Evolutionary conservation across 2,888 invertebrate genomes (phyloP).

Genomic region (Neoitamus cyanurus): DNA sequence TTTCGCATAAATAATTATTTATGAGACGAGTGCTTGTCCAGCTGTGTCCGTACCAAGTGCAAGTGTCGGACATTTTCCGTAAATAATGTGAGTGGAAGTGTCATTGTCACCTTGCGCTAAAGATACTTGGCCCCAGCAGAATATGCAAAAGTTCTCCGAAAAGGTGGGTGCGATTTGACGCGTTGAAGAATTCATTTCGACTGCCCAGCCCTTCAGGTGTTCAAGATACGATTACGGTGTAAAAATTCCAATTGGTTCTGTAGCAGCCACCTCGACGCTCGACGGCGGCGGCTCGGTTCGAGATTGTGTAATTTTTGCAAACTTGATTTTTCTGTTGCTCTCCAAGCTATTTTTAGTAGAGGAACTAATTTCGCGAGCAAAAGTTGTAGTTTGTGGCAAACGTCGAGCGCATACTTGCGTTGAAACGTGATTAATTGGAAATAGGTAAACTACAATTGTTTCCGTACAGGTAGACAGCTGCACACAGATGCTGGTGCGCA

Average conservation of each 20-base stretch:
- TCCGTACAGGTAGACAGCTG: not conserved
- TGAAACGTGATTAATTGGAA: conserved; percentile 10
- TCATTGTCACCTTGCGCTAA: not conserved
- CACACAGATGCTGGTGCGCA: not conserved
- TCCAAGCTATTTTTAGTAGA: not conserved
- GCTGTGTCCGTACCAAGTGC: not conserved
- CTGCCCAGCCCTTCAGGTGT: not conserved
- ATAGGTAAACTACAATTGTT: conserved; percentile 16
- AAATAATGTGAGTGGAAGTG: conserved; percentile 10
- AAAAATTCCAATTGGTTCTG: not conserved
- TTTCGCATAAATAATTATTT: not conserved
- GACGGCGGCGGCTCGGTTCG: not conserved
- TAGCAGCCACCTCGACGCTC: not conserved
- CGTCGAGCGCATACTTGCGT: not conserved
- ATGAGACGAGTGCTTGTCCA: not conserved
- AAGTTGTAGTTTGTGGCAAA: not conserved
- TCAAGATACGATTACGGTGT: not conserved
- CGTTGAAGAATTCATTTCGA: not conserved
- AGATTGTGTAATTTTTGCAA: conserved; percentile 22
- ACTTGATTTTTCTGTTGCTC: not conserved
- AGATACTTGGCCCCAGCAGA: not conserved
- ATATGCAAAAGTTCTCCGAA: conserved; percentile 27
- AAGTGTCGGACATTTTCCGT: not conserved
- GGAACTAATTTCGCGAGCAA: not conserved
- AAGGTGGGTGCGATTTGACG: conserved; percentile 10